phyloP scores from a whole-genome alignment of 2,888 invertebrate genomes.

The Ectemnius lituratus region DNA sequence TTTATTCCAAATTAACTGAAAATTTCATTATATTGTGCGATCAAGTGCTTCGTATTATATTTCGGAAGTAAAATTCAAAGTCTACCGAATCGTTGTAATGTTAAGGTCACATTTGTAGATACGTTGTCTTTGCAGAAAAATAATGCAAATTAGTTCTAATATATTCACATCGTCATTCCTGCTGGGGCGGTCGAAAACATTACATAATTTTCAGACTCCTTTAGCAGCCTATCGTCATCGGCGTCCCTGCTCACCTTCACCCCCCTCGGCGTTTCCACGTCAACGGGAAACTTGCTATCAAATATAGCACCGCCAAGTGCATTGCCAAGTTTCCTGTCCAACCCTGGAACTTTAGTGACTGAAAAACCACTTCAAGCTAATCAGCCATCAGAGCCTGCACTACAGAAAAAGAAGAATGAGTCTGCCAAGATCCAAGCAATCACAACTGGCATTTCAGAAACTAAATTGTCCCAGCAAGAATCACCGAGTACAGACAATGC shows the following conservation, averaged over 20 bases:
- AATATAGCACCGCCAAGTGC: constrained; percentile 85
- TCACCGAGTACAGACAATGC: not conserved
- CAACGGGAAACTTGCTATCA: constrained; percentile 82
- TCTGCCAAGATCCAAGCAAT: constrained; percentile 29
- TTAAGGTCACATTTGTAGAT: too few species aligned
- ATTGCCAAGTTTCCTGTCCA: constrained; percentile 83
- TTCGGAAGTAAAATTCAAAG: too few species aligned
- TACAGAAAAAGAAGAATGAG: constrained; percentile 25
- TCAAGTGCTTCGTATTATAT: too few species aligned
- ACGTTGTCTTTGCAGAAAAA: too few species aligned
- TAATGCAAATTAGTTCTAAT: too few species aligned
- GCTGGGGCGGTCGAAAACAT: too few species aligned
- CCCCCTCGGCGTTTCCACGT: constrained; percentile 76
- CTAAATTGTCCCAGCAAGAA: constrained; percentile 41
- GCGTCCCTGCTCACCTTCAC: constrained; percentile 77
- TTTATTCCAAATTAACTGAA: too few species aligned
- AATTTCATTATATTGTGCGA: too few species aligned
- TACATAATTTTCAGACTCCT: constrained; percentile 70
- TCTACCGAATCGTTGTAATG: too few species aligned
- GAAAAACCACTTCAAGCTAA: constrained; percentile 34
- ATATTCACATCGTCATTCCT: too few species aligned
- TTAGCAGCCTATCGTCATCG: constrained; percentile 77
- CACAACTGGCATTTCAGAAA: constrained; percentile 20
- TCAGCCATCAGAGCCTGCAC: constrained; percentile 1
- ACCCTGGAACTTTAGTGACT: constrained; percentile 68